A percentile compares a stretch with the other conserved stretches of the same genome.
phyloP scores from a whole-genome alignment of 1,140 invertebrate species.

The Gyrodactylus salaris region DNA sequence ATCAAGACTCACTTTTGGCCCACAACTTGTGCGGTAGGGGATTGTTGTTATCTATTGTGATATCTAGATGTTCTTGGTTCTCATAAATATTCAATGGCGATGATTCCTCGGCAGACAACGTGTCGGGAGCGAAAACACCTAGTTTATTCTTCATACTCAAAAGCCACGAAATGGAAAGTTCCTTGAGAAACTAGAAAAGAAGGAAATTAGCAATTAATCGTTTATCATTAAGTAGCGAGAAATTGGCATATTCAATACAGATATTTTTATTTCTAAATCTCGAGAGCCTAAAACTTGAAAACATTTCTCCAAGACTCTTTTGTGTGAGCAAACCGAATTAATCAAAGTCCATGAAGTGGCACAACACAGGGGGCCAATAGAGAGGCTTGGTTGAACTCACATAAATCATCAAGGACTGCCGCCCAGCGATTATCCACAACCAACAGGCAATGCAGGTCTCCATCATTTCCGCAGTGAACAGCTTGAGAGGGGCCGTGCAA shows the following conservation, averaged over 20 bases:
- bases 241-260: neutral
- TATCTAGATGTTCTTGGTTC: slow-evolving; percentile 32
- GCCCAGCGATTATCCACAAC: neutral
- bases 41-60: slow-evolving; percentile 41
- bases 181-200: slow-evolving; percentile 18
- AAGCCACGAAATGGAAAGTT: slow-evolving; percentile 22
- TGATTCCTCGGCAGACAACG: slow-evolving; percentile 22
- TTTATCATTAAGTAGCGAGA: neutral
- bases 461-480: neutral
- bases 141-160: slow-evolving; percentile 16
- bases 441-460: neutral
- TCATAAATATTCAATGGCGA: slow-evolving; percentile 54
- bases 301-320: neutral
- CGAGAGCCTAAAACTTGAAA: neutral
- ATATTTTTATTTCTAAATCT: neutral
- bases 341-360: neutral
- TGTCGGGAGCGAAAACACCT: slow-evolving; percentile 42
- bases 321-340: neutral
- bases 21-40: slow-evolving; percentile 65
- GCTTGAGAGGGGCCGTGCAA: neutral
- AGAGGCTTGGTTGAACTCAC: neutral
- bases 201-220: too few species aligned
- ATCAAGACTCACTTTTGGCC: slow-evolving; percentile 31
- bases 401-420: neutral
- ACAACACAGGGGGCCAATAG: neutral